Evolutionary conservation across 1,140 invertebrate species (phyloP).

Genomic region (Nylanderia fulva): DNA sequence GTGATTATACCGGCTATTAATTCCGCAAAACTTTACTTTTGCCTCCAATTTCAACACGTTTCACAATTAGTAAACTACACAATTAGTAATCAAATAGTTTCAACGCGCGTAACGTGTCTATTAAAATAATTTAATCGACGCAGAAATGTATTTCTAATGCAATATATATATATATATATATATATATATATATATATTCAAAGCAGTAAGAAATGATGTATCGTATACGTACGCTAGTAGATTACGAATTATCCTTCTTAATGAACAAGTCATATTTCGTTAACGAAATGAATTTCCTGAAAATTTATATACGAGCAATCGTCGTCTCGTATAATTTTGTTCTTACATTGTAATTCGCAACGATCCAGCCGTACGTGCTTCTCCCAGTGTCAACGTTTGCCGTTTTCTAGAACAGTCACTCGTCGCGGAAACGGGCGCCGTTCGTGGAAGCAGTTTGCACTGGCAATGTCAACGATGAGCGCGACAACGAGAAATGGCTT

Average conservation of each 20-base stretch:
- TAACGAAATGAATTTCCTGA: background rate
- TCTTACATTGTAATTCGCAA: background rate
- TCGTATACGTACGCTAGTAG: too few species aligned
- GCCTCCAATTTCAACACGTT: background rate
- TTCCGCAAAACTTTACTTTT: constrained; percentile 11
- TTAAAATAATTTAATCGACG: background rate
- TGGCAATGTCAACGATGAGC: constrained; percentile 61
- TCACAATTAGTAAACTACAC: background rate
- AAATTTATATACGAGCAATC: background rate
- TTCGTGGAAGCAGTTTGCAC: constrained; percentile 57
- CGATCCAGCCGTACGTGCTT: background rate
- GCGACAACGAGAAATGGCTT: constrained; percentile 55
- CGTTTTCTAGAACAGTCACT: constrained; percentile 26
- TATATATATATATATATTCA: too few species aligned
- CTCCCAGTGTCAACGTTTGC: background rate
- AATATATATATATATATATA: too few species aligned
- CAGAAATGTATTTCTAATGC: background rate
- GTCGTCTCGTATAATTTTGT: background rate
- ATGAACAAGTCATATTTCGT: background rate
- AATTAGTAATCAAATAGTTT: background rate
- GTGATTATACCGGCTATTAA: constrained; percentile 31
- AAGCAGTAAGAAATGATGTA: background rate
- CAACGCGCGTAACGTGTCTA: too few species aligned
- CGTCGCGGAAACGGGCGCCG: constrained; percentile 13
- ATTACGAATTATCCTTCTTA: background rate